Base-by-base conservation (phyloP, 1,140 invertebrate species). In the Colletes latitarsis region DNA sequence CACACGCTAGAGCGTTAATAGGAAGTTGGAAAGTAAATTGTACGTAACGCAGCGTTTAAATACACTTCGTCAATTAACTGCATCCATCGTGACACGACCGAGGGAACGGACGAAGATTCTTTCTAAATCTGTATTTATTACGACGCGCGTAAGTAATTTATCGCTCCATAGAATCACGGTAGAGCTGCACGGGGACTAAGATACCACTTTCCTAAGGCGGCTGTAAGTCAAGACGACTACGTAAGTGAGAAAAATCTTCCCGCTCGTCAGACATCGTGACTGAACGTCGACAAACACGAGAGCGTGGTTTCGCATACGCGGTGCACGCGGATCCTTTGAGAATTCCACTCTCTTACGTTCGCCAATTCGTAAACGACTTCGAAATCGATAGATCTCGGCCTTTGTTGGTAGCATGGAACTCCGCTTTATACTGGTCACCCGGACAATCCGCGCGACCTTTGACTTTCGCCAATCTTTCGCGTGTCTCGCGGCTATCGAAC, bases 301-400 rank as follows among this genome's bases (percentile, higher is more conserved):
- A 46, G 55, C n/a, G n/a, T 15, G 52, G 10, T 9, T 5, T 72
- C 52, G 15, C 14, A 53, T 58, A 30, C 55, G 41, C 12, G 49
- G 10, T 14, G 43, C 21, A 14, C 12, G 12, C 76, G 62, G 10
- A 21, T 58, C 72, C 63, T 52, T 74, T 67, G 19, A 49, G 55
- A 69, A 81, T 76, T 75, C 79, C 15, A n/a, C 49, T 63, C 66
- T n/a, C 39, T 62, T 43, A 60, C 71, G 49, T 46, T 39, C n/a
- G n/a, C 55, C 79, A 63, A 81, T 81, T 81, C 79, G 79, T 81
- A 81, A 81, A 81, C 79, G 79, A 81, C 73, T 69, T 68, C 14
- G 19, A n/a, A 68, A 77, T 81, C 79, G 73, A 81, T 69, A 53
- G 72, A 67, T 71, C 60, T 19, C 19, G 17, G 46, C 15, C 79